Base-by-base conservation (phyloP, 2,113 vertebrate species). In the Hylia prasina region DNA sequence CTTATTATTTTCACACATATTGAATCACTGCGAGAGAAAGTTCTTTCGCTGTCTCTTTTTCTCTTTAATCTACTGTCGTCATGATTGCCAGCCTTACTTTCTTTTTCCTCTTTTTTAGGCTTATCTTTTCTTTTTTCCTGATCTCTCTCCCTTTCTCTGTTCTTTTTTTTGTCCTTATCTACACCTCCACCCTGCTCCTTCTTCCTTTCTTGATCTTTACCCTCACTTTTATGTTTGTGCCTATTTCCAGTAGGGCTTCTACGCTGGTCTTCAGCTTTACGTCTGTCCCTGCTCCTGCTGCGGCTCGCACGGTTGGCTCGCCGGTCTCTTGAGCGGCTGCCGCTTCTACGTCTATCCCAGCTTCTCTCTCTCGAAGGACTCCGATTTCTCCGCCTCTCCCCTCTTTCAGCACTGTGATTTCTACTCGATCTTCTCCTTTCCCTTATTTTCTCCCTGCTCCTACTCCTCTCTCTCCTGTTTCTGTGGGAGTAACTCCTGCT, bases 61-160 rank as follows among this genome's bases (percentile, higher is more conserved):
- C 98, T 99, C 98, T 99, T 99, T 45, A 98, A 98, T 72, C 99
- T 99, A 87, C 98, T 98, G 92, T 99, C 98, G 1, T 99, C 99
- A 28, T 98, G 97, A 93, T 97, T 98, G 86, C 97, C 96, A 33
- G 97, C 96, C 81, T 98, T 98, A 85, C 97, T 98, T 77, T 98
- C 98, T 93, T 98, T 98, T 48, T 98, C 98, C 89, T 98, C 98
- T 90, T 98, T 98, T 96, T 98, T 98, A 65, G 97, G 98, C 95
- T 98, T 99, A 56, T 99, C 99, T 95, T 98, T 99, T 61, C 99
- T 98, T 94, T 98, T 99, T 63, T 98, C 98, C 91, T 98, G 98
- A 85, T 98, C 98, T 76, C 97, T 97, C 39, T 98, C 98, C 94
- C 94, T 98, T 86, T 98, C 98, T 79, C 96, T 98, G 72, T 98